phyloP scores from a whole-genome alignment of 2,113 vertebrate genomes.

The Corapipo altera region DNA sequence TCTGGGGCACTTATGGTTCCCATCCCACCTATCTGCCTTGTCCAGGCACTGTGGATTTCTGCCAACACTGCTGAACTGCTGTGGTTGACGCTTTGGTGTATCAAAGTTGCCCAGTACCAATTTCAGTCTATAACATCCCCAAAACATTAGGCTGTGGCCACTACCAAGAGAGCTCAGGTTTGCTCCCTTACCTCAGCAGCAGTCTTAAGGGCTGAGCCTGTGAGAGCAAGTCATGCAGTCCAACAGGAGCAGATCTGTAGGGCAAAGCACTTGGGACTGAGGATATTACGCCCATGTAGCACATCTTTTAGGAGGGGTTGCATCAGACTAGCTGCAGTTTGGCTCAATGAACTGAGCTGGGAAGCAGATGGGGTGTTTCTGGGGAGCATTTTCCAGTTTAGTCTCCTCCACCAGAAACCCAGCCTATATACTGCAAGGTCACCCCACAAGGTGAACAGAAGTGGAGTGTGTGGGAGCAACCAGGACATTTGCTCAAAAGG shows the following conservation, averaged over 20 bases:
- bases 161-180: not conserved
- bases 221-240: not conserved
- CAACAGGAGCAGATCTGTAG: not conserved
- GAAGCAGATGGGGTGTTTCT: not conserved
- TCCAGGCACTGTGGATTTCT: not conserved
- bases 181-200: not conserved
- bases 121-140: not conserved
- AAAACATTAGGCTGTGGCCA: not conserved
- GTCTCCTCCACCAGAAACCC: not conserved
- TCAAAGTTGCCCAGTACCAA: not conserved
- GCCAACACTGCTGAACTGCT: not conserved
- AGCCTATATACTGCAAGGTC: not conserved
- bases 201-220: not conserved
- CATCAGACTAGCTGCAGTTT: not conserved
- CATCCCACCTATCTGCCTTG: not conserved
- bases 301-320: not conserved
- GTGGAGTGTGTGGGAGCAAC: not conserved
- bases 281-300: not conserved
- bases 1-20: not conserved
- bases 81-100: not conserved
- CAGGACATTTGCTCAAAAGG: not conserved
- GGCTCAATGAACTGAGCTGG: not conserved
- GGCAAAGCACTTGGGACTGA: not conserved
- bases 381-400: not conserved
- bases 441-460: not conserved